Percentiles rank a stretch among this genome's conserved stretches.
Evolutionary conservation across 2,888 invertebrate genomes (phyloP).

Genomic region (Galerucella nymphaeae): DNA sequence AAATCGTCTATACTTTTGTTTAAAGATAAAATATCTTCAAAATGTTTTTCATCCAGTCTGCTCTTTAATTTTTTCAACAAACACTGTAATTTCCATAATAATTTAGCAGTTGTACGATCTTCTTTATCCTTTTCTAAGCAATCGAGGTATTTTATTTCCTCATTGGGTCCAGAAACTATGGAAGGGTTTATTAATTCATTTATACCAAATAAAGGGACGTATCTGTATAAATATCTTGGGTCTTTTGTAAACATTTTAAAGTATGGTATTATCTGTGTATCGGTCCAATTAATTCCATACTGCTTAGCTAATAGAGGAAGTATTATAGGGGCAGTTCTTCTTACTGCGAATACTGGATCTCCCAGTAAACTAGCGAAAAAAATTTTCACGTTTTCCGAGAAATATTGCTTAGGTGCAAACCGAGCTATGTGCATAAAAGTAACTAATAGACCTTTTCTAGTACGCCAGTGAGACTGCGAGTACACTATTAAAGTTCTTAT

Average conservation of each 20-base stretch:
- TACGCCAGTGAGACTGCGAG: constrained; percentile 59
- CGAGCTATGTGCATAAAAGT: constrained; percentile 58
- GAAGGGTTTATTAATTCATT: constrained; percentile 59
- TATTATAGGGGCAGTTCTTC: constrained; percentile 59
- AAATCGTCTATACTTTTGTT: constrained; percentile 50
- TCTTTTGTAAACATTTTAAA: constrained; percentile 56
- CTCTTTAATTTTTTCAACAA: constrained; percentile 46
- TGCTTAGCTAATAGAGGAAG: constrained; percentile 59
- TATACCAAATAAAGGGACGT: constrained; percentile 58
- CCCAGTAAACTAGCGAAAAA: constrained; percentile 58
- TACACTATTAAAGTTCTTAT: constrained; percentile 56
- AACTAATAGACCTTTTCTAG: constrained; percentile 57
- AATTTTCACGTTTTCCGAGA: constrained; percentile 56
- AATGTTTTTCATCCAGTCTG: constrained; percentile 49
- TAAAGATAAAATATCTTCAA: constrained; percentile 40
- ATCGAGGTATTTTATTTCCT: constrained; percentile 45
- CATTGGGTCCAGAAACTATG: constrained; percentile 39
- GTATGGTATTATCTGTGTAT: constrained; percentile 55
- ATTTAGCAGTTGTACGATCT: constrained; percentile 36
- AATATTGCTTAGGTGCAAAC: constrained; percentile 56
- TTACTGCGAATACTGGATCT: constrained; percentile 59
- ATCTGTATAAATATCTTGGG: constrained; percentile 57
- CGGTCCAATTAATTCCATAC: constrained; percentile 60
- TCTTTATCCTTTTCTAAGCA: constrained; percentile 44
- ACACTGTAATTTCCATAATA: constrained; percentile 38